Percentiles rank a stretch among this genome's conserved stretches.
These are phyloP conservation scores for Sebastes dallii DNA, from an alignment of 2,797 vertebrate genomes.

Conservation along the genomic window DNA sequence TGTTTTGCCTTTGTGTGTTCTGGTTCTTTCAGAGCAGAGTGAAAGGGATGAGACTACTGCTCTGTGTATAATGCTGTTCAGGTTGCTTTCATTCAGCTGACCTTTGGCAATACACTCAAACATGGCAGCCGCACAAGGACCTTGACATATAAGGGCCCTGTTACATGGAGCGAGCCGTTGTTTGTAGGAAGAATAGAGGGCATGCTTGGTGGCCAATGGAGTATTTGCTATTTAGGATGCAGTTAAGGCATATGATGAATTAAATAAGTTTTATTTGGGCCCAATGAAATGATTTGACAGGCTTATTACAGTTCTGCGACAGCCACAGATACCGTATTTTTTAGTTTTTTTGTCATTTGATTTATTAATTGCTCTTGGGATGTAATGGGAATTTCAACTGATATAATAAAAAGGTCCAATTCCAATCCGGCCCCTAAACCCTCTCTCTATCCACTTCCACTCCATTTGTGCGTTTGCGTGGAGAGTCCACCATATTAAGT, in stretches of 20 bases:
- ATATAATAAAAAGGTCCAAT: too few species aligned
- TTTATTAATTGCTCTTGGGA: too few species aligned
- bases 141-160: background rate
- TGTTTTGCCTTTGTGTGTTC: background rate
- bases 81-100: conserved; percentile 6
- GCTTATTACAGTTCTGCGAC: too few species aligned
- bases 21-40: background rate
- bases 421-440: accelerated
- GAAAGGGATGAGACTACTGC: too few species aligned
- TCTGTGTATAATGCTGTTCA: background rate
- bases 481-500: accelerated
- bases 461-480: accelerated
- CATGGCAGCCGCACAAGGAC: background rate
- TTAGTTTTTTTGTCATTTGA: accelerated
- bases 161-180: background rate
- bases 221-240: background rate
- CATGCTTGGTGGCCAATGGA: background rate
- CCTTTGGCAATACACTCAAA: conserved; percentile 8
- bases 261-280: background rate
- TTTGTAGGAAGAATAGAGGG: background rate
- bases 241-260: background rate
- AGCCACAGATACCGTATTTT: too few species aligned
- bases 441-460: too few species aligned
- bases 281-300: accelerated
- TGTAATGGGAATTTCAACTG: too few species aligned